A percentile compares a stretch with the other conserved stretches of the same genome.
Conservation (phyloP, 2,888 invertebrate genomes). For the Pristionchus mayeri region DNA sequence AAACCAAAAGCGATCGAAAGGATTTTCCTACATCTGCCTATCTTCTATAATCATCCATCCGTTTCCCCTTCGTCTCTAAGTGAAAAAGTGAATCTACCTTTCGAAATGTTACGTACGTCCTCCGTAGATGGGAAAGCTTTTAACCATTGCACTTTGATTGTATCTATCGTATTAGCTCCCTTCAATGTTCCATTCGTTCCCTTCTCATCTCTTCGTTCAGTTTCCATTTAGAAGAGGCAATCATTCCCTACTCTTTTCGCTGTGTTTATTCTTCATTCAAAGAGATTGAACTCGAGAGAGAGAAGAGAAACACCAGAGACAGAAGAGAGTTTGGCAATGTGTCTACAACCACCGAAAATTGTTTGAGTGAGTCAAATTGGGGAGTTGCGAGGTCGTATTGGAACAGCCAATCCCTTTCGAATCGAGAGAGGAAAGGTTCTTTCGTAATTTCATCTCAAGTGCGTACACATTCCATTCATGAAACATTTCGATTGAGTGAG, state of each 20-base stretch:
- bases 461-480: slow-evolving; percentile 4
- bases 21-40: too few relatives aligned
- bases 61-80: too few relatives aligned
- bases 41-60: too few relatives aligned
- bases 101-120: neutral
- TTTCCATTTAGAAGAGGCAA: neutral
- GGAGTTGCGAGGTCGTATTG: neutral
- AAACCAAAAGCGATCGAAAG: neutral
- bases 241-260: slow-evolving; percentile 23
- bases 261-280: slow-evolving; percentile 20
- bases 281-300: neutral
- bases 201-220: neutral
- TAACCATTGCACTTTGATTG: too few relatives aligned
- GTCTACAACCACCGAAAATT: slow-evolving; percentile 37
- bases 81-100: neutral
- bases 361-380: slow-evolving; percentile 12
- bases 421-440: neutral
- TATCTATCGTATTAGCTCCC: neutral
- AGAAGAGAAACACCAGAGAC: neutral
- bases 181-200: neutral
- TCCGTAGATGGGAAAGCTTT: too few relatives aligned
- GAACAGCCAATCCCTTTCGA: slow-evolving; percentile 20
- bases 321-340: slow-evolving; percentile 19
- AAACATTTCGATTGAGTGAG: neutral
- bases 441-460: slow-evolving; percentile 12